Evolutionary conservation across 2,797 vertebrate genomes (phyloP), one percentile per base, ranked within the genome.

Genomic region (Mareca strepera): DNA sequence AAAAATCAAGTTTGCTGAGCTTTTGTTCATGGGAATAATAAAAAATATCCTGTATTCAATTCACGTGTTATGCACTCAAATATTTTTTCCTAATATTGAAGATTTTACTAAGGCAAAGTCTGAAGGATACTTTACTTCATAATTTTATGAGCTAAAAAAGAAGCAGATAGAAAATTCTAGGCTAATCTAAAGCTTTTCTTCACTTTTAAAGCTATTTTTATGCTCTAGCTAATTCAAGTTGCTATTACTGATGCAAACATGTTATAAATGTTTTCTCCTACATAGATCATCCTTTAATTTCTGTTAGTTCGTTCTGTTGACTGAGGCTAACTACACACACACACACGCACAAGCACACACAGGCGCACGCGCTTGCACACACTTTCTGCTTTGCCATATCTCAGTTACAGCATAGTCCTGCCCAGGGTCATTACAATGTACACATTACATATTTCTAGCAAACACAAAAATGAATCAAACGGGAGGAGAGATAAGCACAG

Each of bases 371-470:
- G 6, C 18, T 41, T 93, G 55, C 75, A 83, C 92, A 80, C 86
- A 43, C 23, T 8, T 84, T 90, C 94, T 92, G 86, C 68, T 93
- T 84, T 93, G 82, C 92, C 86, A 13, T 96, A 92, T 97, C 97
- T 97, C 66, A 8, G 95, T 98, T 93, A 97, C 97, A 97, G 94
- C 92, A 53, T 13, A 87, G 95, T 90, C 97, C 96, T 97, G 68
- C 81, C 92, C 98, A 98, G 98, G 98, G 97, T 98, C 97, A 96
- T 69, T 88, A 33, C 91, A 96, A 89, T 93, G 96, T 96, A 97
- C 96, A 97, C 97, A 91, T 94, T 84, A 93, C 96, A 85, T 85
- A 96, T 93, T 97, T 97, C 93, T 88, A 97, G 89, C 95, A 97
- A 97, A 96, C 94, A 78, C 46, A 74, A 94, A 96, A 96, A 96